These are phyloP conservation scores for Drosophila novamexicana DNA, from an alignment of 1,140 invertebrate genomes.

Conservation along the genomic window DNA sequence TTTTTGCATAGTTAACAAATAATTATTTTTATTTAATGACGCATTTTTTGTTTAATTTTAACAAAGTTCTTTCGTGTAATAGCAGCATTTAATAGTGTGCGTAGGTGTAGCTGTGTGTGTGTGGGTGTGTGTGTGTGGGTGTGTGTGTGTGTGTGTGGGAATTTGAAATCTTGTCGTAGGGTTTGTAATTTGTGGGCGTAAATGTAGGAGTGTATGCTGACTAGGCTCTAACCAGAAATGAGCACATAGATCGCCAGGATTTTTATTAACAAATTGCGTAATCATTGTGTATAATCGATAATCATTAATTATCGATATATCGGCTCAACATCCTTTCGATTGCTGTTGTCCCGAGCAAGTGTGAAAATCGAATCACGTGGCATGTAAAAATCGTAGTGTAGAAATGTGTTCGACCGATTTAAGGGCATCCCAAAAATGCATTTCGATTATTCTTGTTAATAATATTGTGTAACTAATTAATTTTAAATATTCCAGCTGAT, in stretches of 20 bases:
- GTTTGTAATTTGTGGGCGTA: slow-evolving; percentile 6
- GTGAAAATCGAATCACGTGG: slow-evolving; percentile 1
- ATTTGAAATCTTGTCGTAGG: slow-evolving; percentile 2
- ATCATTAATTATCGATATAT: not conserved
- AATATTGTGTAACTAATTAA: not conserved
- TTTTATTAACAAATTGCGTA: not conserved
- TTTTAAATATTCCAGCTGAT: slow-evolving; percentile 20
- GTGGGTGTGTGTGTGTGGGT: slow-evolving; percentile 6
- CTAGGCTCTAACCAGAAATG: slow-evolving; percentile 59
- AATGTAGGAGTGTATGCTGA: slow-evolving; percentile 4
- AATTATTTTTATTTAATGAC: slow-evolving; percentile 47
- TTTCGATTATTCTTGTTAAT: not conserved
- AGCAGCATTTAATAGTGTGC: slow-evolving; percentile 4
- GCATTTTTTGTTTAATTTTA: slow-evolving; percentile 36
- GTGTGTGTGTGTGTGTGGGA: slow-evolving; percentile 3
- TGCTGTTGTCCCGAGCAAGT: not conserved
- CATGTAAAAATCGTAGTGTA: slow-evolving; percentile 69
- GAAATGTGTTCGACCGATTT: not conserved
- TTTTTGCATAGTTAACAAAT: slow-evolving; percentile 41
- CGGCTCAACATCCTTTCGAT: slow-evolving; percentile 9
- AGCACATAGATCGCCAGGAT: slow-evolving; percentile 10
- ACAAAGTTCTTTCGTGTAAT: slow-evolving; percentile 16
- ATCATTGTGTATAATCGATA: slow-evolving; percentile 18
- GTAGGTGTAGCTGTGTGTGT: not conserved
- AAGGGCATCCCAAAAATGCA: not conserved